Percentiles rank a stretch among this genome's conserved stretches.
Evolutionary conservation across 2,797 vertebrate species (phyloP).

Genomic region (Molossus alvarezi): DNA sequence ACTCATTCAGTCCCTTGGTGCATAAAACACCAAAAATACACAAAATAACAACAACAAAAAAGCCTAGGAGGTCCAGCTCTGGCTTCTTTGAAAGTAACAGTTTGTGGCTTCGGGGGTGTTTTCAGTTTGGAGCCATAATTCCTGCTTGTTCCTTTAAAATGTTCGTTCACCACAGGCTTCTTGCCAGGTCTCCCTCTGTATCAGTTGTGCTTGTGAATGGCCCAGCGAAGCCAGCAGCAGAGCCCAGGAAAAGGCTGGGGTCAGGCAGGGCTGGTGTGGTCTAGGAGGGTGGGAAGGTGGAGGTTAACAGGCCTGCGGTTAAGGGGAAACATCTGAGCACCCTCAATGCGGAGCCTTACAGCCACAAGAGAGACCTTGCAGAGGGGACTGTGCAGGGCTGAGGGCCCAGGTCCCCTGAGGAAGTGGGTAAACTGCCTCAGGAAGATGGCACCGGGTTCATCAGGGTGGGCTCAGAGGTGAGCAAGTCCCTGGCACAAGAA

Average conservation of each 20-base stretch:
- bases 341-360: neutral
- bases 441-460: neutral
- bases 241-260: neutral
- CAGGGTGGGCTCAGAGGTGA: neutral
- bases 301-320: neutral
- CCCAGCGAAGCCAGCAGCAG: neutral
- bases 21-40: neutral
- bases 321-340: neutral
- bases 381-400: neutral
- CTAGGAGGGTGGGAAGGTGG: neutral
- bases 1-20: neutral
- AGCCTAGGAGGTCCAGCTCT: slow-evolving; percentile 30
- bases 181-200: slow-evolving; percentile 54
- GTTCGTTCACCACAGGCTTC: slow-evolving; percentile 41
- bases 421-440: neutral
- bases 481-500: neutral
- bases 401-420: neutral
- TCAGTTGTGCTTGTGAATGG: slow-evolving; percentile 30
- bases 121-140: slow-evolving; percentile 67
- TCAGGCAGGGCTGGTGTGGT: neutral
- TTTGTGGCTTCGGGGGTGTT: slow-evolving; percentile 65
- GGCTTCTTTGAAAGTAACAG: slow-evolving; percentile 58
- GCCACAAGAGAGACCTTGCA: neutral
- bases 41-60: neutral
- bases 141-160: slow-evolving; percentile 68